Base-by-base conservation (phyloP, 2,797 vertebrate species). In the Staurois parvus region DNA sequence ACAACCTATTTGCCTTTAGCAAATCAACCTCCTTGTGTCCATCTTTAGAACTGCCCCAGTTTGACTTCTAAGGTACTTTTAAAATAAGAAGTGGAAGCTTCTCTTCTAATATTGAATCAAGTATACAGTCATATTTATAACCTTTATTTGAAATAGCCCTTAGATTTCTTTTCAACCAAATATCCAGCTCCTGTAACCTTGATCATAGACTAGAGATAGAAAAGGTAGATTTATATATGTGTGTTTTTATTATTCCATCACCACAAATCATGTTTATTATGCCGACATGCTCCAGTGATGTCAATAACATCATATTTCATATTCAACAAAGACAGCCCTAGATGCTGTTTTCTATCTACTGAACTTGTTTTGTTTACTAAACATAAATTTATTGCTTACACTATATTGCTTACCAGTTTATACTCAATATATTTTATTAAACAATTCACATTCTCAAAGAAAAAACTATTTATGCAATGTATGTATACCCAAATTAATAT, bases 231-330 rank as follows among this genome's bases (percentile, higher is more conserved):
- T n/a, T 66, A 66, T 66, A 19, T 12, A 66, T 66, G 64, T 66
- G 64, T 28, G 64, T 66, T 66, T 66, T 66, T 66, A 66, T 66
- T 66, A 66, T 66, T 28, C 64, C n/a, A 66, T 66, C 64, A 66
- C 64, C 24, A 66, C 64, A 66, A 66, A 66, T 66, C 64, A 66
- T 12, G 64, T 66, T 66, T 66, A 66, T 66, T 66, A 66, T 66
- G n/a, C 26, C 28, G 64, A 66, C 64, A 66, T 66, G 64, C 64
- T 66, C 64, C 64, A 66, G 64, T 66, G 26, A 66, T 29, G 64
- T 66, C 64, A 66, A 64, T 66, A 66, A 28, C 64, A 66, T 29
- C 64, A 66, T 29, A 66, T 66, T 12, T 29, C 26, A 29, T 66
- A 66, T 66, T 66, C 64, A 66, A 66, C 26, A 29, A 26, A 29